Conservation (phyloP, 2,113 vertebrate genomes). For the Salvelinus namaycush region DNA sequence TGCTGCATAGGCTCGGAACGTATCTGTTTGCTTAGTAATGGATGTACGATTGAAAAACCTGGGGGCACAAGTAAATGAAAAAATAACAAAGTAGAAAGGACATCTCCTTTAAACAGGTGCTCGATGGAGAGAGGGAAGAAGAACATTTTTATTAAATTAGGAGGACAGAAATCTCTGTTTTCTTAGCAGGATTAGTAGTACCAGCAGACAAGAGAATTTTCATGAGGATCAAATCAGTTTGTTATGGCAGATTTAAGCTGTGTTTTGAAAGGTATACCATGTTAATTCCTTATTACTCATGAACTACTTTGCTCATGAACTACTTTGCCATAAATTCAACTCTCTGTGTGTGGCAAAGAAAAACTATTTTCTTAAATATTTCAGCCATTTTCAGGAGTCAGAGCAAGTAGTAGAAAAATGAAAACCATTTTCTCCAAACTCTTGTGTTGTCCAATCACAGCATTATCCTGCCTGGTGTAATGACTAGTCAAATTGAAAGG, state of each 20-base stretch:
- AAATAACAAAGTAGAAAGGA: conserved; percentile 73
- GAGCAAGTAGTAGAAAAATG: neutral
- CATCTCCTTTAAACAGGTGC: conserved; percentile 25
- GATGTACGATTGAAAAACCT: conserved; percentile 74
- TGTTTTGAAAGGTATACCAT: conserved; percentile 37
- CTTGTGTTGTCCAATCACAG: neutral
- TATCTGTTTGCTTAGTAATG: conserved; percentile 77
- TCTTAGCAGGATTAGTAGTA: conserved; percentile 62
- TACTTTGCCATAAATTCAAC: no score
- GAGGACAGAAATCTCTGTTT: conserved; percentile 63
- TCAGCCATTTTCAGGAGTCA: neutral
- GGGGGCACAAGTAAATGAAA: conserved; percentile 79
- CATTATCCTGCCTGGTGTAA: no score
- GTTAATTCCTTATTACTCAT: conserved; percentile 46
- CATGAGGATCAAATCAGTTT: conserved; percentile 68
- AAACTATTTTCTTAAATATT: no score
- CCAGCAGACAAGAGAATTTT: conserved; percentile 64
- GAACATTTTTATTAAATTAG: conserved; percentile 62
- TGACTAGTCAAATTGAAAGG: no score
- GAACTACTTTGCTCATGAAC: conserved; percentile 12
- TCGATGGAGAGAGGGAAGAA: conserved; percentile 18
- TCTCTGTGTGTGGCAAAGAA: no score
- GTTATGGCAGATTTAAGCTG: conserved; percentile 52
- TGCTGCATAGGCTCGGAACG: conserved; percentile 69
- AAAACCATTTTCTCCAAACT: neutral